phyloP scores from a whole-genome alignment of 1,140 invertebrate species.

The Galendromus occidentalis region DNA sequence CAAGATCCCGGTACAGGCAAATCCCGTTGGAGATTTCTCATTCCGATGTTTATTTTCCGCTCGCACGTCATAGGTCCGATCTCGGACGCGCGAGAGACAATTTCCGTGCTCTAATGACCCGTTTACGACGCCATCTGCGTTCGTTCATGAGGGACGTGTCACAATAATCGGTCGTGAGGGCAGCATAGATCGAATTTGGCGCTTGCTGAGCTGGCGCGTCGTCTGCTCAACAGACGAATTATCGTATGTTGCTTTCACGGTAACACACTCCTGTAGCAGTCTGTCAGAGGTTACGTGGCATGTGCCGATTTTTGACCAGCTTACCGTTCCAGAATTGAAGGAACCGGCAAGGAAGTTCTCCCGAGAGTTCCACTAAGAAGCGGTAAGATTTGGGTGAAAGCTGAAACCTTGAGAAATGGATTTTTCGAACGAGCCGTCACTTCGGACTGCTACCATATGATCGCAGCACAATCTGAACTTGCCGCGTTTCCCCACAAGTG shows the following conservation, averaged over 20 bases:
- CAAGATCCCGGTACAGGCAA: too few species aligned
- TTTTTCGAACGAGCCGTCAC: background rate
- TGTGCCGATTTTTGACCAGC: background rate
- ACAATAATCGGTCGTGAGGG: too few species aligned
- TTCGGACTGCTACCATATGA: conserved; percentile 5
- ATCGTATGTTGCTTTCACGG: background rate
- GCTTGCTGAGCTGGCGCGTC: conserved; percentile 8
- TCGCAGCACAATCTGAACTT: background rate
- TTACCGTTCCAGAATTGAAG: background rate
- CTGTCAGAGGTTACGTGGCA: conserved; percentile 9
- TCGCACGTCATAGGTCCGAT: too few species aligned
- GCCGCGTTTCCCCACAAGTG: background rate
- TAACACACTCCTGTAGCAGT: background rate
- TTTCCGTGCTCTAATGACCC: too few species aligned
- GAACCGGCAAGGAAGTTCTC: background rate
- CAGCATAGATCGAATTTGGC: background rate
- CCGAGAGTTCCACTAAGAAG: background rate
- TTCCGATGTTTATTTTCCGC: too few species aligned
- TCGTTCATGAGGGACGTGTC: too few species aligned
- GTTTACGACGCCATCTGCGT: too few species aligned
- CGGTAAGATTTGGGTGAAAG: background rate
- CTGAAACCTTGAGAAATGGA: background rate
- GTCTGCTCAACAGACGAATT: background rate
- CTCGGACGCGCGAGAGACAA: too few species aligned
- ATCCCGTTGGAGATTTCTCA: too few species aligned